Evolutionary conservation across 2,888 invertebrate genomes (phyloP), one percentile per base, ranked within the genome.

Genomic region (Heliothis peltigera): DNA sequence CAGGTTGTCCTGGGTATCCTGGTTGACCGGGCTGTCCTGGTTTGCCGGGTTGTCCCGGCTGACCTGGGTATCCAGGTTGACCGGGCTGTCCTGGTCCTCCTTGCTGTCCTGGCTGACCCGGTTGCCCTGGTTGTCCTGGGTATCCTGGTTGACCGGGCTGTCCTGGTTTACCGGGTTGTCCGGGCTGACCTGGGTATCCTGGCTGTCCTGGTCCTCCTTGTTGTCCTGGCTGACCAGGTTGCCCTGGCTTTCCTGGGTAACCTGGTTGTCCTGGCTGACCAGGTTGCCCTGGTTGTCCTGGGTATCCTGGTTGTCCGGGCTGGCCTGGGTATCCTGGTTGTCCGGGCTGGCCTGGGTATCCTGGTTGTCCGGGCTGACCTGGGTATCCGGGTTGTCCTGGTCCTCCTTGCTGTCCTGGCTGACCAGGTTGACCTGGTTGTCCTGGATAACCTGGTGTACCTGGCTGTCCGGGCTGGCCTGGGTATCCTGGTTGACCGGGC

Each of bases 51-150:
- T 10, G 10, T 12, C 32, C 32, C 10, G 8, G 32, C 10, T 76
- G 51, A 21, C 87, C 82, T 0, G 72, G 77, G 0, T 65, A 7
- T 0, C 80, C 80, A 0, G 69, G 72, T 7, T 69, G 55, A 5
- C 71, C 73, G 15, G 79, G 81, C 0, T 51, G 0, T 8, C 64
- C 49, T 15, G 54, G 53, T 0, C 53, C n/a, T 2, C 60, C 67
- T 10, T 66, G 57, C 0, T 65, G 1, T 0, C 67, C 48, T 7
- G 56, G 56, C 4, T 6, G 0, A 1, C 48, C 48, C 4, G 57
- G 47, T 17, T 22, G n/a, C 3, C 56, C 56, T 5, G 49, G 18
- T 39, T 51, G 51, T 32, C 7, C 44, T 2, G 44, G 19, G 4
- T 57, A 7, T 42, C 66, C 61, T 1, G 64, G 64, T 0, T 52